Evolutionary conservation across 1,140 invertebrate species (phyloP).

Genomic region (Bombyx mandarina): DNA sequence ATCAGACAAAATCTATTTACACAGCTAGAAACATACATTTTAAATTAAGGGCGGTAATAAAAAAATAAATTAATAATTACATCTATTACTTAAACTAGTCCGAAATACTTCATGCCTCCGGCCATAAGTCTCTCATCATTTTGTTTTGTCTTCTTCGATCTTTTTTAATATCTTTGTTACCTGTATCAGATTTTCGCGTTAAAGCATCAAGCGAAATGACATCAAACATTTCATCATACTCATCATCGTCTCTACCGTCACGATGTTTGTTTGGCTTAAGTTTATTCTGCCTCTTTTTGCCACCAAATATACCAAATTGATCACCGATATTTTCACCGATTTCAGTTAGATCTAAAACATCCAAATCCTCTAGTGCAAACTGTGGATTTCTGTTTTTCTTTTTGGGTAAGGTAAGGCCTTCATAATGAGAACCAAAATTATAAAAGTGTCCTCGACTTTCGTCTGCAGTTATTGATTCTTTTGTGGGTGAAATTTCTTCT

Average conservation of each 20-base stretch:
- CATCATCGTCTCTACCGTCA: slow-evolving; percentile 29
- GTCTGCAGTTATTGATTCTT: slow-evolving; percentile 23
- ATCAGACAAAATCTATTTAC: slow-evolving; percentile 44
- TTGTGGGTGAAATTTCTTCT: slow-evolving; percentile 31
- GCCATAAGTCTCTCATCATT: slow-evolving; percentile 64
- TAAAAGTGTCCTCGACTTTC: slow-evolving; percentile 33
- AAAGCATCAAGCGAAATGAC: slow-evolving; percentile 35
- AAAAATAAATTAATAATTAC: slow-evolving; percentile 45
- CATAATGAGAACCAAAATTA: slow-evolving; percentile 21
- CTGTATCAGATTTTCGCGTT: slow-evolving; percentile 32
- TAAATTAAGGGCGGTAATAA: slow-evolving; percentile 26
- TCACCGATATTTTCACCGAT: slow-evolving; percentile 61
- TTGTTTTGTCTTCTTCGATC: slow-evolving; percentile 65
- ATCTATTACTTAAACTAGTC: slow-evolving; percentile 30
- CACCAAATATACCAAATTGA: slow-evolving; percentile 56
- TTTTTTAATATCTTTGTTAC: slow-evolving; percentile 39
- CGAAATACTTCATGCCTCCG: slow-evolving; percentile 30
- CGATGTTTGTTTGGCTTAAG: slow-evolving; percentile 24
- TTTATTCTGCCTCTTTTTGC: slow-evolving; percentile 45
- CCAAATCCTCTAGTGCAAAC: slow-evolving; percentile 51
- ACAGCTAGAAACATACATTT: slow-evolving; percentile 37
- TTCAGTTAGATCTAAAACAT: slow-evolving; percentile 52
- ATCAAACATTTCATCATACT: slow-evolving; percentile 45
- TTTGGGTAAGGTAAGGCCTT: slow-evolving; percentile 34
- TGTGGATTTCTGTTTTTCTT: slow-evolving; percentile 41